Evolutionary conservation across 23 tunicate species (phyloP).

Genomic region (Clavelina lepadiformis): DNA sequence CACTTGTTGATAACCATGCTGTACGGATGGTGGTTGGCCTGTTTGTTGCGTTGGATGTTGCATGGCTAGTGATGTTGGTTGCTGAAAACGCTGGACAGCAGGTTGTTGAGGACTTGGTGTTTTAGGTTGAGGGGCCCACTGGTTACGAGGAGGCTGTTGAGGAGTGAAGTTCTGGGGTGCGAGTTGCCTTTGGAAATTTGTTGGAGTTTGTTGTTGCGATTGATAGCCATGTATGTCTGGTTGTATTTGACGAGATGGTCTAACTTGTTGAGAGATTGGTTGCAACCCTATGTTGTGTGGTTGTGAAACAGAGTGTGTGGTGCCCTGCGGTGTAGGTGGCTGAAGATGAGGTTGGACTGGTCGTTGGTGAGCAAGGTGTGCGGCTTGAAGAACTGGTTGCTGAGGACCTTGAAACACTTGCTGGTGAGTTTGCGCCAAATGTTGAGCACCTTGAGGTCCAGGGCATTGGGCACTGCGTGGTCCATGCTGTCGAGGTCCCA

Average conservation of each 20-base stretch:
- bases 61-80: background rate
- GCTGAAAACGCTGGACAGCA: background rate
- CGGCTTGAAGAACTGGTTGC: background rate
- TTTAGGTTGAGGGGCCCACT: background rate
- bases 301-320: background rate
- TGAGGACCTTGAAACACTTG: background rate
- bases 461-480: background rate
- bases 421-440: background rate
- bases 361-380: background rate
- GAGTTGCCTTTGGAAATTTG: background rate
- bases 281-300: background rate
- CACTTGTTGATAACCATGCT: background rate
- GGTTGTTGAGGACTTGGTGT: background rate
- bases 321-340: background rate
- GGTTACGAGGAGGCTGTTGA: background rate
- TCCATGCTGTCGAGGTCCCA: background rate
- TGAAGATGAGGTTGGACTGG: background rate
- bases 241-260: background rate
- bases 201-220: background rate
- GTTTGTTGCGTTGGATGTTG: slow-evolving; percentile 4
- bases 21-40: slow-evolving; percentile 13
- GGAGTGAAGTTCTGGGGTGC: background rate
- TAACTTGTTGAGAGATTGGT: background rate
- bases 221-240: background rate
- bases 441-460: background rate